Evolutionary conservation across 2,888 invertebrate genomes (phyloP), one percentile per base, ranked within the genome.

Genomic region (Biston betularia): DNA sequence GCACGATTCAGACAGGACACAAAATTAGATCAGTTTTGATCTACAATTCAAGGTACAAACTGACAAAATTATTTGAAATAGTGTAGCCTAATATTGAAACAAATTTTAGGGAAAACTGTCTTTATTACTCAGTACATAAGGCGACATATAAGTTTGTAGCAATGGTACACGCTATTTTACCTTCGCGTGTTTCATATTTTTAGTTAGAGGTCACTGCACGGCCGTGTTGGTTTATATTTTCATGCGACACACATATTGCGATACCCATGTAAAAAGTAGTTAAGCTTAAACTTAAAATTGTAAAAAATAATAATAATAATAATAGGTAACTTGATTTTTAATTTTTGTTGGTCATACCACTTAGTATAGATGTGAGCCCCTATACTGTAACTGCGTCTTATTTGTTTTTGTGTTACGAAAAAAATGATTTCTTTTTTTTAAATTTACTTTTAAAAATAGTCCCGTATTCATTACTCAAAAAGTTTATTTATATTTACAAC

Each of bases 151-250:
- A 33, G 12, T 42, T 50, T 40, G 53, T 14, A 35, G 0, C 24
- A 9, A 12, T 11, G n/a, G 44, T 44, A 54, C 60, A 68, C 68
- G 56, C 62, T 69, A 68, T 68, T 69, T 65, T 71, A 63, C 67
- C 69, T 66, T 75, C 57, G 75, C 75, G 73, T 75, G 75, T 66
- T 71, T 68, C 70, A 73, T 70, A 69, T 68, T 75, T 72, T 69
- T 56, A 69, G 48, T 55, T 59, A 46, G 61, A 65, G 71, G 72
- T 67, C 70, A 71, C 63, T 63, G 67, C 65, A 66, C 72, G 59
- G 44, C 56, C 49, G 53, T 69, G 71, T 65, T 69, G 71, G 66
- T 74, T 75, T 73, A 74, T 69, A 70, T 75, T 78, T 79, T 77
- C 76, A 72, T 79, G 75, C 74, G 69, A 69, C 73, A 65, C 46